These are phyloP conservation scores for Monomorium pharaonis DNA, from an alignment of 1,140 invertebrate species.

Conservation along the genomic window DNA sequence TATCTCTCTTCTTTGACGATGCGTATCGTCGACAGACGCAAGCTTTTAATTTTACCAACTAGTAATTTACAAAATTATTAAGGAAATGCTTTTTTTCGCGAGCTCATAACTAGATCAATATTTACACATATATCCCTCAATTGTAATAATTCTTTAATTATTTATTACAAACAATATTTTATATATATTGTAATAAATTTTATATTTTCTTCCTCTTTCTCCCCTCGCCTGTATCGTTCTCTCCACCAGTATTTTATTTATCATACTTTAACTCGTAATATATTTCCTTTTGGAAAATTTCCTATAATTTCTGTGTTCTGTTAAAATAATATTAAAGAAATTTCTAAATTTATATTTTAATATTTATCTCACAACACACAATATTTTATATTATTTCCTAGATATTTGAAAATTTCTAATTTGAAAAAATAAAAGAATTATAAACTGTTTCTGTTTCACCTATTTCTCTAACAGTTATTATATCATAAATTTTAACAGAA, in stretches of 20 bases:
- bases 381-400: background rate
- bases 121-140: background rate
- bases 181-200: background rate
- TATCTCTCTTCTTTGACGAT: conserved; percentile 50
- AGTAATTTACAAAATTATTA: conserved; percentile 19
- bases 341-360: background rate
- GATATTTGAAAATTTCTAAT: background rate
- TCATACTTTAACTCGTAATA: background rate
- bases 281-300: background rate
- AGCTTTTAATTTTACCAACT: conserved; percentile 77
- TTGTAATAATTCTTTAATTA: background rate
- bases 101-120: background rate
- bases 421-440: background rate
- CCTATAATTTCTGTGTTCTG: background rate
- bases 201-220: background rate
- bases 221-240: background rate
- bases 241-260: background rate
- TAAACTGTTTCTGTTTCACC: background rate
- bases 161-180: background rate
- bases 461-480: background rate
- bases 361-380: background rate
- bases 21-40: conserved; percentile 40
- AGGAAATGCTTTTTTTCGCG: background rate
- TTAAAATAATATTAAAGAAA: background rate
- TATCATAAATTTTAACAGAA: background rate